Evolutionary conservation across 2,113 vertebrate genomes (phyloP).

Genomic region (Danio rerio): DNA sequence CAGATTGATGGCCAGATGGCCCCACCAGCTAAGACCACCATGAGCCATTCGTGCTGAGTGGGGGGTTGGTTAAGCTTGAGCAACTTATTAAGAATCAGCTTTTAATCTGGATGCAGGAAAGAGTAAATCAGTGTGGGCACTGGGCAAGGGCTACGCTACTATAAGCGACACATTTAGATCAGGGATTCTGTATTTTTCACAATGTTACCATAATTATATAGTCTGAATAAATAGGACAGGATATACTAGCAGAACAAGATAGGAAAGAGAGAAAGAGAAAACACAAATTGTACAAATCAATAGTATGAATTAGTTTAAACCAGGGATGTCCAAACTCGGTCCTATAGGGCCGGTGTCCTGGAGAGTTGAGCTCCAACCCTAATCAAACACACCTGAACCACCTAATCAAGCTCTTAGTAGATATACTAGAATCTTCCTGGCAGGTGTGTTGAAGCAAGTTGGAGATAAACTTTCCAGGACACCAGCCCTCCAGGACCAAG

Average conservation of each 20-base stretch:
- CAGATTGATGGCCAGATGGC: constrained; percentile 76
- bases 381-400: too few relatives aligned
- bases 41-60: constrained; percentile 53
- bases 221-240: background rate
- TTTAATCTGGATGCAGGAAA: constrained; percentile 60
- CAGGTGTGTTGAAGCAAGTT: too few relatives aligned
- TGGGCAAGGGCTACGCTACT: background rate
- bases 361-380: too few relatives aligned
- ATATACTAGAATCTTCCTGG: too few relatives aligned
- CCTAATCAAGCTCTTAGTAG: too few relatives aligned
- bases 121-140: constrained; percentile 35
- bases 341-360: too few relatives aligned
- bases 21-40: constrained; percentile 59
- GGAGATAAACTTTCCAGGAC: too few relatives aligned
- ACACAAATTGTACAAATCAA: too few relatives aligned
- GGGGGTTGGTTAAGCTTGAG: constrained; percentile 49
- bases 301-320: background rate
- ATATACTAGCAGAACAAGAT: background rate
- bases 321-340: too few relatives aligned
- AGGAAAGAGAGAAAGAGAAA: background rate
- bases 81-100: constrained; percentile 66
- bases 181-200: background rate
- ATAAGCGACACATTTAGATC: background rate
- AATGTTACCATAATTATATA: background rate
- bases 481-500: too few relatives aligned